phyloP scores from a whole-genome alignment of 2,113 vertebrate species.

The Lophotis ruficrista region DNA sequence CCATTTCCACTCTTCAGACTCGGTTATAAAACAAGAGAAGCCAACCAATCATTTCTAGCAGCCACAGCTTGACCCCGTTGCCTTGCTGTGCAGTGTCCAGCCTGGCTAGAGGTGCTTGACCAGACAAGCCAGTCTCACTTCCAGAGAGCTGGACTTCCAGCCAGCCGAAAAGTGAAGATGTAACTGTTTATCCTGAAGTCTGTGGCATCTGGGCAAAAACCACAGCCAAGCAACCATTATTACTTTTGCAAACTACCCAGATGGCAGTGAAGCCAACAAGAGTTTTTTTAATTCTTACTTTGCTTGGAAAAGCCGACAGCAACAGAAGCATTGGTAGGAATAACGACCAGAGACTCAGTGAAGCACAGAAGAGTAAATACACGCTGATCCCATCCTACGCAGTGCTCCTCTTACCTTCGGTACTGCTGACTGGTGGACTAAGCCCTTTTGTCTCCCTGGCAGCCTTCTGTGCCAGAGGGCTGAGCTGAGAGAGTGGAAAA shows the following conservation, averaged over 20 bases:
- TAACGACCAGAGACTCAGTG: neutral
- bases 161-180: neutral
- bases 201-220: neutral
- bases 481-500: neutral
- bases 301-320: neutral
- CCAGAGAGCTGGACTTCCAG: neutral
- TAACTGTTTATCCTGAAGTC: neutral
- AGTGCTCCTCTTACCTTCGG: neutral
- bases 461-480: neutral
- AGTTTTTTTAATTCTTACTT: neutral
- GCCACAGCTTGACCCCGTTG: neutral
- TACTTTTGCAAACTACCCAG: neutral
- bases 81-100: neutral
- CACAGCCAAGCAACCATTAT: accelerated
- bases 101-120: neutral
- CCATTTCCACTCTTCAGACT: neutral
- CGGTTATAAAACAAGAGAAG: neutral
- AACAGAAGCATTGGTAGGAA: neutral
- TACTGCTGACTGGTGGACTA: neutral
- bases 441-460: neutral
- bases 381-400: neutral
- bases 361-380: neutral
- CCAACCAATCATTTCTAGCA: neutral
- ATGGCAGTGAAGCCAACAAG: neutral
- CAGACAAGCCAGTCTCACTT: accelerated